These are phyloP conservation scores for Aproaerema taeniolella DNA, from an alignment of 2,888 invertebrate genomes.

Conservation along the genomic window DNA sequence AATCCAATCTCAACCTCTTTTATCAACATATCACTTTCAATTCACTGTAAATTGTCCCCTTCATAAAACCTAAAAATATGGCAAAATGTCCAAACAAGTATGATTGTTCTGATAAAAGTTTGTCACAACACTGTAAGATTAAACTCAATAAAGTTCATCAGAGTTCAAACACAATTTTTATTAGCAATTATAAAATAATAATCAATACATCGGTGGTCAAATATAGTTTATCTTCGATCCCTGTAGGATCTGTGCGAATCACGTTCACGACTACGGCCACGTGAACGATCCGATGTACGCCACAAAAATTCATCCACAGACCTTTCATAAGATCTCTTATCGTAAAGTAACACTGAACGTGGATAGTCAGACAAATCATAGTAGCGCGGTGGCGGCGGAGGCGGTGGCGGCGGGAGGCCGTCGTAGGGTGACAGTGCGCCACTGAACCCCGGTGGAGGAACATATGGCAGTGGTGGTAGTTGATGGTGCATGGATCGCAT, in stretches of 20 bases:
- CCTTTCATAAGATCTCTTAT: constrained; percentile 90
- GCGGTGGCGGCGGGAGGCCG: constrained; percentile 82
- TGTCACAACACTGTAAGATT: constrained; percentile 62
- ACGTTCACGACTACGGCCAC: constrained; percentile 76
- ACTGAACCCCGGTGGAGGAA: constrained; percentile 78
- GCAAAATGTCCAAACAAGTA: constrained; percentile 10
- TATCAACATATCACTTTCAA: constrained; percentile 7
- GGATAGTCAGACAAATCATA: constrained; percentile 88
- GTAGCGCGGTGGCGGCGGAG: constrained; percentile 79
- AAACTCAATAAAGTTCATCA: constrained; percentile 72
- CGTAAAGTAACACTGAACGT: constrained; percentile 78
- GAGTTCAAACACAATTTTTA: constrained; percentile 71
- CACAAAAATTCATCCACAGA: constrained; percentile 92
- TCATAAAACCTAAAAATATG: constrained; percentile 18
- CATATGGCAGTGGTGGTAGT: constrained; percentile 90
- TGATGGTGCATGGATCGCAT: constrained; percentile 93
- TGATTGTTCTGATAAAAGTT: constrained; percentile 27
- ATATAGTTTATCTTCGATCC: constrained; percentile 72
- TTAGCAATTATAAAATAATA: constrained; percentile 45
- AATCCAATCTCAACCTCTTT: neutral
- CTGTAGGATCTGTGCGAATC: constrained; percentile 78
- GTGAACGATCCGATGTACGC: constrained; percentile 84
- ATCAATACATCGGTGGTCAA: constrained; percentile 59
- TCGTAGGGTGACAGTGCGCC: constrained; percentile 76
- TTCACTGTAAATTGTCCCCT: constrained; percentile 24